phyloP scores from a whole-genome alignment of 2,797 vertebrate genomes.

The Propithecus perrieri region DNA sequence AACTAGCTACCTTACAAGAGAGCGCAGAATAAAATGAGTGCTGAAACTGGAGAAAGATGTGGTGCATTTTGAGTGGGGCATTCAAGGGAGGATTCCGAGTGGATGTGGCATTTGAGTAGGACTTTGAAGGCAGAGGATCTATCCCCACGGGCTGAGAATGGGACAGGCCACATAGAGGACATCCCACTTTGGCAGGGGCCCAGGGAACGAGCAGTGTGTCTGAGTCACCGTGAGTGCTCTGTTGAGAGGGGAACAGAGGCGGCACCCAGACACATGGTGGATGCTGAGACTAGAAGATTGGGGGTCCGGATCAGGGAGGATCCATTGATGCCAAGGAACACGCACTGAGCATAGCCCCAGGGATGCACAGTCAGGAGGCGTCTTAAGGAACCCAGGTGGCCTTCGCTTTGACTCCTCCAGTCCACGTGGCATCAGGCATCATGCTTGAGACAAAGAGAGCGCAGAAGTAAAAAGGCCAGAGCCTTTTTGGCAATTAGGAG shows the following conservation, averaged over 20 bases:
- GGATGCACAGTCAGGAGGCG: background rate
- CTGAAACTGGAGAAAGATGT: background rate
- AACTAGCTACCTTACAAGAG: background rate
- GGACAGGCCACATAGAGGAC: too few relatives aligned
- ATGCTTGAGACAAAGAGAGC: background rate
- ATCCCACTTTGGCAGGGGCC: background rate
- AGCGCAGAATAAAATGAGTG: background rate
- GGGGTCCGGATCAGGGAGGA: background rate
- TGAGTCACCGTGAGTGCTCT: background rate
- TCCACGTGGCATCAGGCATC: background rate
- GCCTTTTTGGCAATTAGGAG: background rate
- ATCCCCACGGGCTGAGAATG: background rate
- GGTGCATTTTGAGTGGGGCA: background rate
- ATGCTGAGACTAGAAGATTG: background rate
- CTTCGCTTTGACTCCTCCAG: background rate
- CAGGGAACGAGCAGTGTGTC: background rate
- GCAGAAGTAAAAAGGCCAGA: background rate
- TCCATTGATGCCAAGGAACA: background rate
- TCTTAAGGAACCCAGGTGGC: background rate
- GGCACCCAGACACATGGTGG: background rate
- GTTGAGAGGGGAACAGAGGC: background rate
- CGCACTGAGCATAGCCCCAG: background rate
- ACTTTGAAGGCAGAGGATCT: background rate
- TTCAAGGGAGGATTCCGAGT: background rate
- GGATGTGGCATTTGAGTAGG: background rate